phyloP scores from a whole-genome alignment of 2,797 vertebrate species.

The Rhynchotus rufescens region DNA sequence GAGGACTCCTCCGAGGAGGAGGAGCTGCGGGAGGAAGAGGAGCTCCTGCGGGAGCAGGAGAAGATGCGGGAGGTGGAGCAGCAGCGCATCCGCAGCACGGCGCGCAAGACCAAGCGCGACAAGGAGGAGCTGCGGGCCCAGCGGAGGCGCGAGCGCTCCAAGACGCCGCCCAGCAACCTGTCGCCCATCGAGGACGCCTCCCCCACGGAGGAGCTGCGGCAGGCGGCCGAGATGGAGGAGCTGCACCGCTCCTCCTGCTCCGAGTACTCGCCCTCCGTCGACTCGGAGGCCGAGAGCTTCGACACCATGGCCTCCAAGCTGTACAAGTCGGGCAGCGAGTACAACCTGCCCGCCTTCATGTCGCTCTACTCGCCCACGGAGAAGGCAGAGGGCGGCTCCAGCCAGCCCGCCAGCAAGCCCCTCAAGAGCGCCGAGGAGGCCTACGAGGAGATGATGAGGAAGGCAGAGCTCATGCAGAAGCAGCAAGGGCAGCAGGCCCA shows the following conservation, averaged over 20 bases:
- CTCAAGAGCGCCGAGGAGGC: conserved; percentile 98
- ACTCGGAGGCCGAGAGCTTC: conserved; percentile 95
- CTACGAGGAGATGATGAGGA: conserved; percentile 99
- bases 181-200: conserved; percentile 99
- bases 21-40: conserved; percentile 97
- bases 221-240: conserved; percentile 99
- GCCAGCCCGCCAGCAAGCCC: conserved; percentile 88
- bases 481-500: conserved; percentile 82
- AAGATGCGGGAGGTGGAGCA: conserved; percentile 99
- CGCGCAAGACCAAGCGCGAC: conserved; percentile 95
- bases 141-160: conserved; percentile 95
- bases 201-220: conserved; percentile 96
- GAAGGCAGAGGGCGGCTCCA: conserved; percentile 80
- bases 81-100: conserved; percentile 97
- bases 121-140: conserved; percentile 98
- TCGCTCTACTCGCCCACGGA: conserved; percentile 97
- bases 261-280: conserved; percentile 96
- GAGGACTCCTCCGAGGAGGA: conserved; percentile 99
- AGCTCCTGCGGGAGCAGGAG: conserved; percentile 96
- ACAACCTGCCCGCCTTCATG: conserved; percentile 97
- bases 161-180: conserved; percentile 98
- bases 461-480: conserved; percentile 95
- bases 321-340: conserved; percentile 97
- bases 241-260: conserved; percentile 98
- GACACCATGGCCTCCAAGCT: conserved; percentile 91